Evolutionary conservation across 1,140 invertebrate genomes (phyloP).

Genomic region (Sipha flava): DNA sequence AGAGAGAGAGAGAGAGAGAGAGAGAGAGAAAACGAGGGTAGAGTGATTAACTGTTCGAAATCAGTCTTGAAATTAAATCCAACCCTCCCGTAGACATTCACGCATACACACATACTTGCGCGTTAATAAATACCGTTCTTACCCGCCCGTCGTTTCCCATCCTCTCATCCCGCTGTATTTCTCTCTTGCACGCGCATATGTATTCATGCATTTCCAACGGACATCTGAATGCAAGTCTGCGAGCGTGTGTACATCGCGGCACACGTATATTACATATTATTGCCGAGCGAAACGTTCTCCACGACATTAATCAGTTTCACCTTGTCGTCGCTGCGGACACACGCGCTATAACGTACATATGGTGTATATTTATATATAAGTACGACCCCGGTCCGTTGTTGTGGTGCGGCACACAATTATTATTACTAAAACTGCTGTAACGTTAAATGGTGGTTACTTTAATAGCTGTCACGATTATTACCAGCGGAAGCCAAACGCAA

Average conservation of each 20-base stretch:
- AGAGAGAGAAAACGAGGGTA: too few relatives aligned
- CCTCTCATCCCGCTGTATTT: background rate
- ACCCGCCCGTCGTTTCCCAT: background rate
- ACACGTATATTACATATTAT: background rate
- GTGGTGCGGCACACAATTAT: background rate
- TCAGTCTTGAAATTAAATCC: conserved; percentile 32
- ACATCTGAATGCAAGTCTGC: background rate
- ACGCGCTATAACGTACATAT: too few relatives aligned
- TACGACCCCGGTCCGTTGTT: too few relatives aligned
- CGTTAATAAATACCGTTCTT: conserved; percentile 19
- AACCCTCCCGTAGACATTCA: background rate
- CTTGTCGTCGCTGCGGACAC: background rate
- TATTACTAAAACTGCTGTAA: too few relatives aligned
- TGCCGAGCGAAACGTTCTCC: background rate
- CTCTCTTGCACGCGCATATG: background rate
- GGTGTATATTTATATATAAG: too few relatives aligned
- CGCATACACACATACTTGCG: background rate
- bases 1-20: too few relatives aligned
- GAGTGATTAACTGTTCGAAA: conserved; percentile 28
- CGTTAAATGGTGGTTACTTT: too few relatives aligned
- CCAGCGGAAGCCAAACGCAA: background rate
- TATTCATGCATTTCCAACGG: background rate
- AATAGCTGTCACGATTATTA: too few relatives aligned
- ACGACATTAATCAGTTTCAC: background rate
- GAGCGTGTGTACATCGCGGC: background rate